A percentile compares a stretch with the other conserved stretches of the same genome.
phyloP scores from a whole-genome alignment of 2,797 vertebrate species.

The Tragopan temminckii region DNA sequence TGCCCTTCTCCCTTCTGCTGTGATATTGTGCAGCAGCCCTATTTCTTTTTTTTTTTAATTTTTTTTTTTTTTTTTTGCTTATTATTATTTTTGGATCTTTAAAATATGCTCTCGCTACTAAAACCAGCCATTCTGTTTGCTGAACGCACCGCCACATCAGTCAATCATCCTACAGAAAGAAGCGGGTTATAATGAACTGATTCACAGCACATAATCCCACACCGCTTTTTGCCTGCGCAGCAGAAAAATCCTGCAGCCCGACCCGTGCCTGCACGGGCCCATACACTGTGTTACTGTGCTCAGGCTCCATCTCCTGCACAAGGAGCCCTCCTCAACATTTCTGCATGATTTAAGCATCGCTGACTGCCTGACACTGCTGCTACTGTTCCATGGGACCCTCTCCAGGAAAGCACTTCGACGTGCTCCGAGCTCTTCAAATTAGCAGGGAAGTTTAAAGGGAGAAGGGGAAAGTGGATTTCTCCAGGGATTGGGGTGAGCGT shows the following conservation, averaged over 20 bases:
- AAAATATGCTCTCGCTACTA: background rate
- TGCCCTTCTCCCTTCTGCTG: background rate
- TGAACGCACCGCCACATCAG: background rate
- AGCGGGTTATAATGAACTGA: background rate
- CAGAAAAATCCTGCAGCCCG: slow-evolving; percentile 31
- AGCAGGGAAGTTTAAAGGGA: background rate
- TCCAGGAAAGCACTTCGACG: background rate
- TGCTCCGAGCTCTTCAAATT: background rate
- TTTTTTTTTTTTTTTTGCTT: background rate
- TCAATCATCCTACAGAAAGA: slow-evolving; percentile 21
- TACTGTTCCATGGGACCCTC: background rate
- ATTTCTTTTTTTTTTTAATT: background rate
- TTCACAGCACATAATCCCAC: slow-evolving; percentile 24
- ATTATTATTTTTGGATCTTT: slow-evolving; percentile 2
- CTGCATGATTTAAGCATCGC: background rate
- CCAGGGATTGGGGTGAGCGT: background rate
- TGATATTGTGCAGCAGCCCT: background rate
- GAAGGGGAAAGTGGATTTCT: background rate
- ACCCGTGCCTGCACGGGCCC: background rate
- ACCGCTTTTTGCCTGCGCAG: background rate
- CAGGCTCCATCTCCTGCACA: background rate
- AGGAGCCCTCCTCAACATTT: background rate
- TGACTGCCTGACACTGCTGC: background rate
- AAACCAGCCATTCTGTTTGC: background rate
- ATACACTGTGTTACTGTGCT: background rate